phyloP scores from a whole-genome alignment of 2,113 vertebrate species.

The Pollimyrus isidori region DNA sequence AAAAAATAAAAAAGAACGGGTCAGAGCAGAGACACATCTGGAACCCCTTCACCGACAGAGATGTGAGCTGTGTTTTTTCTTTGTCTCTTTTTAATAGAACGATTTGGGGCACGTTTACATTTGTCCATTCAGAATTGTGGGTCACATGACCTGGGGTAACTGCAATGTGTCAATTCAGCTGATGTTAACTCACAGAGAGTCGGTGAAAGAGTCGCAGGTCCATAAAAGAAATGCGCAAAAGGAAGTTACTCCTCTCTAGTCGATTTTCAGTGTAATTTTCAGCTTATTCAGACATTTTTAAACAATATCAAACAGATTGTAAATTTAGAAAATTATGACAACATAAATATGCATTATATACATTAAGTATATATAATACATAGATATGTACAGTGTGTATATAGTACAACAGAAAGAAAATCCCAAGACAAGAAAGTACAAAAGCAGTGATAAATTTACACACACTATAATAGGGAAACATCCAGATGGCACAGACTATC shows the following conservation, averaged over 20 bases:
- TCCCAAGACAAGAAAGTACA: slow-evolving; percentile 61
- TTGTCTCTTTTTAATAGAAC: slow-evolving; percentile 45
- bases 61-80: slow-evolving; percentile 30
- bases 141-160: slow-evolving; percentile 5
- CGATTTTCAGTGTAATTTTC: slow-evolving; percentile 4
- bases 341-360: slow-evolving; percentile 52
- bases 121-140: not conserved
- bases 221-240: not conserved
- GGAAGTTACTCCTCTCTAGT: not conserved
- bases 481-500: slow-evolving; percentile 80
- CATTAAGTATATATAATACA: slow-evolving; percentile 46
- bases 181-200: slow-evolving; percentile 16
- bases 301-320: slow-evolving; percentile 40
- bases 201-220: slow-evolving; percentile 36
- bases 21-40: slow-evolving; percentile 62
- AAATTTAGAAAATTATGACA: slow-evolving; percentile 46
- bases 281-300: not conserved
- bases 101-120: slow-evolving; percentile 1
- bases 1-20: slow-evolving; percentile 34
- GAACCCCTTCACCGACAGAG: slow-evolving; percentile 70
- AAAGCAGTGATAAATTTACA: slow-evolving; percentile 62
- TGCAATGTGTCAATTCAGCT: not conserved
- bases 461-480: slow-evolving; percentile 77
- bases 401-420: slow-evolving; percentile 50
- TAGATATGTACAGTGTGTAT: slow-evolving; percentile 50